Evolutionary conservation across 1,140 invertebrate species (phyloP).

Genomic region (Drosophila elegans): DNA sequence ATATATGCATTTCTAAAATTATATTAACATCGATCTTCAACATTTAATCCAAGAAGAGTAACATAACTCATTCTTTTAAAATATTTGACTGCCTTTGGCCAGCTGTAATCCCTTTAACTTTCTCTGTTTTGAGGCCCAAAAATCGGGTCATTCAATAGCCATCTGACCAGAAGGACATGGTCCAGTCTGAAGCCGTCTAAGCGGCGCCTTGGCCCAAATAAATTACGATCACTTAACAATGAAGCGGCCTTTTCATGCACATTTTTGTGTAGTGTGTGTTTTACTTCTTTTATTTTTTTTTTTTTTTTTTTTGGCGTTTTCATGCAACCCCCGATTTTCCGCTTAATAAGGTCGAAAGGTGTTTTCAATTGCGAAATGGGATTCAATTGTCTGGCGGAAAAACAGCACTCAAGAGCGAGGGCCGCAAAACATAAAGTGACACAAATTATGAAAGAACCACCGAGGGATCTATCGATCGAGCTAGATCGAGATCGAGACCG

Average conservation of each 20-base stretch:
- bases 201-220: slow-evolving; percentile 72
- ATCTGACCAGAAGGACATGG: slow-evolving; percentile 2
- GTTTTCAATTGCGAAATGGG: slow-evolving; percentile 75
- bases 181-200: slow-evolving; percentile 26
- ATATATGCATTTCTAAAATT: too few species aligned
- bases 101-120: slow-evolving; percentile 2
- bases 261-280: too few species aligned
- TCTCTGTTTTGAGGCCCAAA: background rate
- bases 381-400: slow-evolving; percentile 50
- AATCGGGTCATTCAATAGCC: slow-evolving; percentile 12
- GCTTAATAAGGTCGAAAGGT: slow-evolving; percentile 74
- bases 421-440: slow-evolving; percentile 55
- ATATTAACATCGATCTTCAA: too few species aligned
- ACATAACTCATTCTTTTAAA: too few species aligned
- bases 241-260: slow-evolving; percentile 18
- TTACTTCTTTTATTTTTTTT: background rate
- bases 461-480: slow-evolving; percentile 10
- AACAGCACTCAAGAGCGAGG: slow-evolving; percentile 8
- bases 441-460: slow-evolving; percentile 75
- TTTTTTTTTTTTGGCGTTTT: slow-evolving; percentile 28
- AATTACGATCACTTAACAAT: slow-evolving; percentile 75
- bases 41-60: too few species aligned
- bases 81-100: background rate
- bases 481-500: background rate
- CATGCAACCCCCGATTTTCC: slow-evolving; percentile 50